These are phyloP conservation scores for Columbina picui DNA, from an alignment of 2,113 vertebrate species.

Conservation along the genomic window DNA sequence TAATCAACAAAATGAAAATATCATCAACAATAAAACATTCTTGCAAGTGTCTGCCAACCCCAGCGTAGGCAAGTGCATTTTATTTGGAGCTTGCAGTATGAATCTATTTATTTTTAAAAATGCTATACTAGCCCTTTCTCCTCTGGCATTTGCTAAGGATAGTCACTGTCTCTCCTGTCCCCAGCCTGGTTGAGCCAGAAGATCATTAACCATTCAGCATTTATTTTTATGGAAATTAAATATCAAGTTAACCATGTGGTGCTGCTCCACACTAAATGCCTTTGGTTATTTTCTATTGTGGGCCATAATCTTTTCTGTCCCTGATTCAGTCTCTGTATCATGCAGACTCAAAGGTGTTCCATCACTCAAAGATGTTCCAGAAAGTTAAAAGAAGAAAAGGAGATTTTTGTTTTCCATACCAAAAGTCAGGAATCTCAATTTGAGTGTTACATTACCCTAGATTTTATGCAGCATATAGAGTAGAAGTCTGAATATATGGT, in stretches of 20 bases:
- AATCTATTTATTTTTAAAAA: background rate
- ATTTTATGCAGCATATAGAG: background rate
- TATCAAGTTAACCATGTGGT: rapidly evolving
- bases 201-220: background rate
- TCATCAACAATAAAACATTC: background rate
- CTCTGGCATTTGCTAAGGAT: background rate
- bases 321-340: background rate
- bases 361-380: background rate
- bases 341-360: background rate
- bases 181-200: background rate
- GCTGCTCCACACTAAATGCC: background rate
- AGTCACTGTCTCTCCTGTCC: background rate
- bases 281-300: background rate
- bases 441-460: background rate
- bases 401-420: background rate
- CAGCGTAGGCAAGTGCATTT: background rate
- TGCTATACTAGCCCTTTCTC: background rate
- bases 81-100: background rate
- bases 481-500: background rate
- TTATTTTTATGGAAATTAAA: background rate
- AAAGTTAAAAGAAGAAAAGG: background rate
- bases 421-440: background rate
- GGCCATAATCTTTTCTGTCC: background rate
- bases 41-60: background rate
- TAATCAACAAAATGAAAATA: background rate